Evolutionary conservation across 2,888 invertebrate genomes (phyloP).

Genomic region (Apeira syringaria): DNA sequence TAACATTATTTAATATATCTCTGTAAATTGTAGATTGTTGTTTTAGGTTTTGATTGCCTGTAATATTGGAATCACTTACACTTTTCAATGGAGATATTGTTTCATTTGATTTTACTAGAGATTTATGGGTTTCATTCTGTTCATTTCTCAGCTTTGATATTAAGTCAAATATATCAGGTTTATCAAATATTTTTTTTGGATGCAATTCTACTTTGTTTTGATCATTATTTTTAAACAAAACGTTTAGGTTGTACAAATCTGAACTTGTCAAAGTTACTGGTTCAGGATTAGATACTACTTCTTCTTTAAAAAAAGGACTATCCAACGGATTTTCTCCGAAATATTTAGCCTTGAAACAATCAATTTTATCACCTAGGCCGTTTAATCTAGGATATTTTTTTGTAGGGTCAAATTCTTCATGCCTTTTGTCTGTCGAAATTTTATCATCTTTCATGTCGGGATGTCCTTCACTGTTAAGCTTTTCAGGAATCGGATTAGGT

Average conservation of each 20-base stretch:
- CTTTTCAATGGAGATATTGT: no score
- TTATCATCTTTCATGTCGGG: slow-evolving; percentile 50
- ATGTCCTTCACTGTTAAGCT: slow-evolving; percentile 58
- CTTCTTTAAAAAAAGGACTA: slow-evolving; percentile 88
- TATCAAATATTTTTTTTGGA: slow-evolving; percentile 22
- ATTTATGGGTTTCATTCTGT: slow-evolving; percentile 31
- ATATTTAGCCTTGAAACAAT: slow-evolving; percentile 89
- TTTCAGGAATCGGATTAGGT: slow-evolving; percentile 82
- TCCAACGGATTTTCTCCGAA: slow-evolving; percentile 90
- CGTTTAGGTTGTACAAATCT: slow-evolving; percentile 38
- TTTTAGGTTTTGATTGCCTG: no score
- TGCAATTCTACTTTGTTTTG: slow-evolving; percentile 28
- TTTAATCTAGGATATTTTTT: slow-evolving; percentile 78
- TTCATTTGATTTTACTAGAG: no score
- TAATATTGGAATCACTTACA: slow-evolving; percentile 42
- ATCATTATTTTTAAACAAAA: background rate
- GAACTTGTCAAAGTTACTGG: slow-evolving; percentile 54
- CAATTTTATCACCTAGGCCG: slow-evolving; percentile 88
- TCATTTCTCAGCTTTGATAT: slow-evolving; percentile 43
- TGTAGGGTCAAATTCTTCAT: slow-evolving; percentile 46
- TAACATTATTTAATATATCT: slow-evolving; percentile 53
- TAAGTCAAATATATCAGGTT: slow-evolving; percentile 39
- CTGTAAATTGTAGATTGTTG: no score
- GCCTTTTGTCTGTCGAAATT: slow-evolving; percentile 38
- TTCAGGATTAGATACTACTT: slow-evolving; percentile 73